Evolutionary conservation across 2,113 vertebrate species (phyloP), one percentile per base, ranked within the genome.

Genomic region (Triplophysa rosa): DNA sequence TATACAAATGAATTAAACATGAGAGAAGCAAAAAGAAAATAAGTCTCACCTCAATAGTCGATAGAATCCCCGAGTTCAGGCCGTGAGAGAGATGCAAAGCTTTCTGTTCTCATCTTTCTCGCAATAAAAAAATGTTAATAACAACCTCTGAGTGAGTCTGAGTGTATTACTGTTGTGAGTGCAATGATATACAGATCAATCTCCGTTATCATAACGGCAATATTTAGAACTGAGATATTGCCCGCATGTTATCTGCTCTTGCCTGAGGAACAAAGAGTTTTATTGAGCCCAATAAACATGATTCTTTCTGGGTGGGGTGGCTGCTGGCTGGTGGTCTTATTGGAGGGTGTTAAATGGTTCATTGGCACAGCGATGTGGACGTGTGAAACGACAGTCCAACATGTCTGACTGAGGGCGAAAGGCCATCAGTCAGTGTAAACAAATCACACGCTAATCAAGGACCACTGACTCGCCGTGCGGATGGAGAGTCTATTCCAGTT

Each of bases 321-420:
- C 61, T 80, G 82, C 87, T 90, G 4, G 82, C 84, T 90, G 87
- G 87, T 82, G 80, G 0, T 67, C 88, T 89, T 87, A 87, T 87
- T 89, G 88, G 84, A 88, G 89, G 91, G 89, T 89, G 93, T 95
- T 95, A 95, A 96, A 95, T 76, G 93, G 91, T 89, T 96, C 94
- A 95, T 96, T 97, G 94, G 93, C 95, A 91, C 93, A 84, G 83
- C 90, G 92, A 75, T 73, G 91, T 91, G 91, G 88, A 91, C 87
- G 89, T 85, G 88, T 87, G 89, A 87, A 89, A 91, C 89, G 91
- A 91, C 90, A 87, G 56, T 89, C 84, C 84, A 85, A 90, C 16
- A 16, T 17, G 54, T 88, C 88, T 37, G 2, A 74, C 87, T 87
- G 90, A 54, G 91, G 93, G 92, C 89, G 88, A 92, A 89, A 94